phyloP scores from a whole-genome alignment of 1,140 invertebrate genomes.

The Stegodyphus dumicola region DNA sequence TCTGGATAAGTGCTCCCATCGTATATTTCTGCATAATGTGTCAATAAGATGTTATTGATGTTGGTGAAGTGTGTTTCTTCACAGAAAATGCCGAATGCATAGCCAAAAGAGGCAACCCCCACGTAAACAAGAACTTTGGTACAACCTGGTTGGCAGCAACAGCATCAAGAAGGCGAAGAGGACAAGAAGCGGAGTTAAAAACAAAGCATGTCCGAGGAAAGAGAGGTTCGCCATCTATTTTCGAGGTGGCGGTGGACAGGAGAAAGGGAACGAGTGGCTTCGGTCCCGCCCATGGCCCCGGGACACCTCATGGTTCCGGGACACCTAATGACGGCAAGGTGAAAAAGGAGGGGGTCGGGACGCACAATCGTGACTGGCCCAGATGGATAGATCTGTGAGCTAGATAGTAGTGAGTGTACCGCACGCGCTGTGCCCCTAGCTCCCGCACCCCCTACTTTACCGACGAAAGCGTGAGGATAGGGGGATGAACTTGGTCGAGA shows the following conservation, averaged over 20 bases:
- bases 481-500: conserved; percentile 8
- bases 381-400: conserved; percentile 35
- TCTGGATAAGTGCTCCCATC: too few species aligned
- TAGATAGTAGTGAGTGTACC: conserved; percentile 21
- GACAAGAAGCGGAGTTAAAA: conserved; percentile 40
- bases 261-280: neutral
- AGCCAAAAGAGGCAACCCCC: conserved; percentile 1
- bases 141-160: neutral
- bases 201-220: conserved; percentile 51
- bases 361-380: conserved; percentile 24
- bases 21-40: too few species aligned
- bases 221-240: conserved; percentile 43
- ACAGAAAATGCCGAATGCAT: neutral
- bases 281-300: conserved; percentile 47
- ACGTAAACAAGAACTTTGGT: neutral
- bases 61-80: too few species aligned
- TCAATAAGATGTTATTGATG: too few species aligned
- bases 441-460: conserved; percentile 1
- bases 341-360: conserved; percentile 33
- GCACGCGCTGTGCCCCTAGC: conserved; percentile 24
- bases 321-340: conserved; percentile 51
- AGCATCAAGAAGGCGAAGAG: conserved; percentile 3
- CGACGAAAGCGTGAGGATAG: conserved; percentile 4
- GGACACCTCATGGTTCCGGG: conserved; percentile 54
- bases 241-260: neutral